phyloP scores from a whole-genome alignment of 1,140 invertebrate species.

The Melanaphis sacchari region DNA sequence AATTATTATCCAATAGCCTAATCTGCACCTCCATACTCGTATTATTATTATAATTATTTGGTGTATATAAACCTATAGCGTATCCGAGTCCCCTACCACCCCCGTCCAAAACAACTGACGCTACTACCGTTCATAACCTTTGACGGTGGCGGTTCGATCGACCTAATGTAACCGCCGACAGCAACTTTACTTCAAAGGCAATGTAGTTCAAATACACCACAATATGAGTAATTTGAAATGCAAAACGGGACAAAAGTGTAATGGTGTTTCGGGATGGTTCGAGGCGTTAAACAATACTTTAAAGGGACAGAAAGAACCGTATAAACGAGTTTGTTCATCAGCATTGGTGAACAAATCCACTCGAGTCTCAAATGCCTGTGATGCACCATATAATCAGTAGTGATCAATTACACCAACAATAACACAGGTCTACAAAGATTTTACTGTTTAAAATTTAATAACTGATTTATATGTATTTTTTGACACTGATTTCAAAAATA shows the following conservation, averaged over 20 bases:
- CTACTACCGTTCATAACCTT: not conserved
- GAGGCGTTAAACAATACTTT: not conserved
- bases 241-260: conserved; percentile 23
- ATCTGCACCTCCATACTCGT: not conserved
- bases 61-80: not conserved
- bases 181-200: conserved; percentile 46
- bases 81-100: not conserved
- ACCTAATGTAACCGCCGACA: conserved; percentile 10
- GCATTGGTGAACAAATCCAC: not conserved
- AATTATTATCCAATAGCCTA: conserved; percentile 43
- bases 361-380: not conserved
- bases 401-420: not conserved
- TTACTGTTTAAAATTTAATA: no score
- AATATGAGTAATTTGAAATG: conserved; percentile 35
- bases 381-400: not conserved
- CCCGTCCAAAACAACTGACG: not conserved
- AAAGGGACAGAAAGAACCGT: not conserved
- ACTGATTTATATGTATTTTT: no score
- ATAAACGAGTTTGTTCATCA: not conserved
- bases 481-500: no score
- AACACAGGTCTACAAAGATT: no score
- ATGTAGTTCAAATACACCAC: not conserved
- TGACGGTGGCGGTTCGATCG: not conserved
- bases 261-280: not conserved
- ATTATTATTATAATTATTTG: not conserved